A percentile compares a stretch with the other conserved stretches of the same genome.
Evolutionary conservation across 2,888 invertebrate genomes (phyloP).

Genomic region (Drosophila anomalata): DNA sequence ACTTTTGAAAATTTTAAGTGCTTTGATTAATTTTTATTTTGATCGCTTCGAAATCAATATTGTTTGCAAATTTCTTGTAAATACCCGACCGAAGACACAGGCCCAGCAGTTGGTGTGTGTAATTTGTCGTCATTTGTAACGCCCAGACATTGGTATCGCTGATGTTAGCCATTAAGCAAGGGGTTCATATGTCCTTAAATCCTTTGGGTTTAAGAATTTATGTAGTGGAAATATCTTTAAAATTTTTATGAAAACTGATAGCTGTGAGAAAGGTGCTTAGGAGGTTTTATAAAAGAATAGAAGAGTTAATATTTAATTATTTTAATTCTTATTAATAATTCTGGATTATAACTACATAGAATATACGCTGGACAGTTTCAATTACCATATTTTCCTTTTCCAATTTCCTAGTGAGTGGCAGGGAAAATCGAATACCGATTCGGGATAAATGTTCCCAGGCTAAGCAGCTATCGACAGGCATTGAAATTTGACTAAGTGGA

Average conservation of each 20-base stretch:
- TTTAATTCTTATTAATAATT: too few species aligned
- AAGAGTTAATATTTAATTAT: too few species aligned
- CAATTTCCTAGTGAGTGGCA: constrained; percentile 1
- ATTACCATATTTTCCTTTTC: constrained; percentile 4
- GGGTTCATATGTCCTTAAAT: constrained; percentile 15
- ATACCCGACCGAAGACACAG: constrained; percentile 44
- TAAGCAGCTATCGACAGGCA: constrained; percentile 42
- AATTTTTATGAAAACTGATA: constrained; percentile 33
- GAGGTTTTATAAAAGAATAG: neutral
- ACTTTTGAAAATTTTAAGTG: constrained; percentile 64
- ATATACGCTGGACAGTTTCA: neutral
- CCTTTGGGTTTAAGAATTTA: constrained; percentile 48
- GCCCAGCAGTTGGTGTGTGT: constrained; percentile 68
- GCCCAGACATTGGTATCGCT: constrained; percentile 44
- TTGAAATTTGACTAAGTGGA: constrained; percentile 66
- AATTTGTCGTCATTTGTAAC: constrained; percentile 69
- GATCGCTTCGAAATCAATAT: constrained; percentile 78
- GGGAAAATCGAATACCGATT: constrained; percentile 3
- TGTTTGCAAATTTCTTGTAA: constrained; percentile 74
- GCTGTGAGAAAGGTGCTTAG: constrained; percentile 55
- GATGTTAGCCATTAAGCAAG: constrained; percentile 51
- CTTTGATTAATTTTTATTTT: constrained; percentile 81
- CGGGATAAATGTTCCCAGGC: constrained; percentile 49
- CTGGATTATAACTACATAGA: neutral
- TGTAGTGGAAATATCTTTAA: constrained; percentile 66